Evolutionary conservation across 2,797 vertebrate species (phyloP), one percentile per base, ranked within the genome.

Genomic region (Acipenser transmontanus): DNA sequence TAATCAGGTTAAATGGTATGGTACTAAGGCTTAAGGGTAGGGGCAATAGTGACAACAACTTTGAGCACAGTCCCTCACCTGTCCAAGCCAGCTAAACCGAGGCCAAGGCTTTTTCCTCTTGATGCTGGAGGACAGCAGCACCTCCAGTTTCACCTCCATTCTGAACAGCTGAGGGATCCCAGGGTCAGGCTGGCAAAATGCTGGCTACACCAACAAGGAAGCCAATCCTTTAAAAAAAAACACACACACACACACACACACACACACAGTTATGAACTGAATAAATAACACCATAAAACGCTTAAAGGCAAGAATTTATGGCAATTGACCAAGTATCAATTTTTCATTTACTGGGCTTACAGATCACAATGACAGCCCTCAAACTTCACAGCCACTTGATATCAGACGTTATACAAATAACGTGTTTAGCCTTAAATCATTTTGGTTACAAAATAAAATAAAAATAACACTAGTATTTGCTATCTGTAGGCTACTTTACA

Each of bases 41-140:
- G 34, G 34, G 34, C 4, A 34, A 34, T 34, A 3, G 34, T 0
- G 34, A 34, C 34, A 34, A 4, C 34, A 34, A 62, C 17, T 0
- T 9, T 11, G 8, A 69, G 34, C 50, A 47, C 17, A 4, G 49
- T 63, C 56, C 14, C 78, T 80, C 74, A 97, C 95, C 89, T 92
- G 89, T 65, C 97, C 97, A 20, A 99, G 78, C 97, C 97, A 99
- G 6, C 91, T 91, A 77, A 99, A 84, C 8, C 87, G 87, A 48
- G 95, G 93, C 94, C 96, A 98, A 0, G 97, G 94, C 72, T 92
- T 98, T 70, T 89, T 96, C 71, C 94, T 87, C 74, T 93, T 97
- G 87, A 96, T 96, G 77, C 88, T 90, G 0, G 92, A 91, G 60
- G 92, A 95, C 64, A 94, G 67, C 67, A 99, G 78, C 17, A 99